Conservation (phyloP, 2,113 vertebrate genomes). For the Odobenus rosmarus region DNA sequence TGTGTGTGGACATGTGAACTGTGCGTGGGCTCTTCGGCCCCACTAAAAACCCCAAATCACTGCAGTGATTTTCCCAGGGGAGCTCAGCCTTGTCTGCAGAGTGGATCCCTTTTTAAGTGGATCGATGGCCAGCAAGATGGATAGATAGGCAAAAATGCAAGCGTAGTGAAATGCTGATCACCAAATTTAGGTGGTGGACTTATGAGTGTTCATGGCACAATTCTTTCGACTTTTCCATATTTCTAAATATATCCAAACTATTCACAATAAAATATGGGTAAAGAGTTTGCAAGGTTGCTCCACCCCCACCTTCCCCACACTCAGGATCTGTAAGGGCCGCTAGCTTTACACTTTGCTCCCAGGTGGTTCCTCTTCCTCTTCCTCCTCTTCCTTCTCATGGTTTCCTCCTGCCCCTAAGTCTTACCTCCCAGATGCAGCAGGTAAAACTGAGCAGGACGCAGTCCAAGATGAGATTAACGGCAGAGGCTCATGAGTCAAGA, state of each 20-base stretch:
- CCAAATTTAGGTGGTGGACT: background rate
- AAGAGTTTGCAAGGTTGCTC: background rate
- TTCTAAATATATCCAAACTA: background rate
- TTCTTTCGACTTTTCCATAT: background rate
- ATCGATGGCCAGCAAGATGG: fast-evolving
- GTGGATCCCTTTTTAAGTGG: background rate
- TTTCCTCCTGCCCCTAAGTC: background rate
- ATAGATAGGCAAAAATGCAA: background rate
- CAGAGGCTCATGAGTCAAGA: background rate
- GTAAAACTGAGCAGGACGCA: background rate
- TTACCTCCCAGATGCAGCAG: background rate
- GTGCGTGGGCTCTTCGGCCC: background rate
- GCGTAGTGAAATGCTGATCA: fast-evolving
- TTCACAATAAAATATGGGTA: background rate
- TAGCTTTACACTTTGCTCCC: background rate
- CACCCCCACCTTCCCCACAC: background rate
- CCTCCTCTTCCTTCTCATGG: background rate
- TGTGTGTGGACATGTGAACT: background rate
- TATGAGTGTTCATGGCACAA: background rate
- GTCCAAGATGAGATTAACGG: background rate
- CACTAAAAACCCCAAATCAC: background rate
- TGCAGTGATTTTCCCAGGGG: background rate
- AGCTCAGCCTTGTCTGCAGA: background rate
- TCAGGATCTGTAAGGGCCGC: background rate
- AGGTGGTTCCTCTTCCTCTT: background rate